These are phyloP conservation scores for Tetraneura akinire DNA, from an alignment of 1,140 invertebrate species.

Conservation along the genomic window DNA sequence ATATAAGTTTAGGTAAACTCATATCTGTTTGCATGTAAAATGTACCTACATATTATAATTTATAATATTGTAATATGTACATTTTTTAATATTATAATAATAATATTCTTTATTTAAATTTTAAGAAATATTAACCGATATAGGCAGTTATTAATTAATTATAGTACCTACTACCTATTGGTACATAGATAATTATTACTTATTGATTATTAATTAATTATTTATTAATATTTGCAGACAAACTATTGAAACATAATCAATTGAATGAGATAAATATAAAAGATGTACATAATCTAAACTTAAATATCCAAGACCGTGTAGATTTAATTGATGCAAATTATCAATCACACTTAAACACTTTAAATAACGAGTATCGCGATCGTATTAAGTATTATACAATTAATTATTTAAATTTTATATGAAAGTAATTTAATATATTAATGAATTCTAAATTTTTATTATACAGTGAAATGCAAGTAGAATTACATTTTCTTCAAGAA, in stretches of 20 bases:
- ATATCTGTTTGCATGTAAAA: no score
- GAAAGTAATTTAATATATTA: background rate
- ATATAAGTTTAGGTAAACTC: no score
- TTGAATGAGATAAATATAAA: background rate
- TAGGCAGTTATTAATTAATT: no score
- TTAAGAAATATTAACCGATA: no score
- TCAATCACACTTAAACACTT: background rate
- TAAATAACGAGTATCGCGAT: background rate
- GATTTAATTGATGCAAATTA: background rate
- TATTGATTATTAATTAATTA: background rate
- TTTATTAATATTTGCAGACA: background rate
- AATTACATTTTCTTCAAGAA: background rate
- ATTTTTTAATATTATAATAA: no score
- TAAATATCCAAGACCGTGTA: background rate
- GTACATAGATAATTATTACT: no score
- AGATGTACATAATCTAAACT: background rate
- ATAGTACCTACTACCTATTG: no score
- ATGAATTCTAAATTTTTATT: background rate
- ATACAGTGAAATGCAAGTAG: conserved; percentile 16
- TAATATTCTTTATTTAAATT: no score
- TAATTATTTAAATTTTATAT: background rate
- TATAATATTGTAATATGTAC: no score
- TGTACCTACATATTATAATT: no score
- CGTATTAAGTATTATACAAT: background rate
- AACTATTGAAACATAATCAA: conserved; percentile 7